Base-by-base conservation (phyloP, 2,888 invertebrate species). In the Phengaris arion region DNA sequence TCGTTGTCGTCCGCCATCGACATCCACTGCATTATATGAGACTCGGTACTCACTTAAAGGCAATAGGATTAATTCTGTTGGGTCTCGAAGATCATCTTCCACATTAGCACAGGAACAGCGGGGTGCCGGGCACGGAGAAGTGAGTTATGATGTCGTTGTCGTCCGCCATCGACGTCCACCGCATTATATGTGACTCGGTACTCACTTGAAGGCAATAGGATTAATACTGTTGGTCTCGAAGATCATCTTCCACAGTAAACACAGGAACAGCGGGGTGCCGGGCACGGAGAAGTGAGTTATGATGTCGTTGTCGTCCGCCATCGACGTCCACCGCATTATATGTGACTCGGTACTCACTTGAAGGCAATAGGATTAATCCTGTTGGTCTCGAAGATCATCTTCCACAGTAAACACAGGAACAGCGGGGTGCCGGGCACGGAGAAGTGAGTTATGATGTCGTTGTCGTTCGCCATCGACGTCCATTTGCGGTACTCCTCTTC, bases 381-480 rank as follows among this genome's bases (percentile, higher is more conserved):
- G 85, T 98, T 98, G 0, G 98, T 98, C 87, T 99, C 99, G 82
- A 98, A 95, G 81, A 99, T 96, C 96, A 98, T 98, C 90, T 99
- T 99, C 96, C 98, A 99, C 3, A 99, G 92, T 48, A 99, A 94
- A 85, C 99, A 99, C 0, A 99, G 94, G 86, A 99, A 99, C 35
- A 99, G 90, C 55, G 98, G 98, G 4, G 98, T 98, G 64, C 97
- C 97, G n/a, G 97, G 97, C 22, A 98, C 97, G 0, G 98, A 98
- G 87, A 99, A 99, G 88, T 99, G 99, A 0, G 98, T 96, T 82
- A 99, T 98, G 64, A 98, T 98, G 85, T 99, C 99, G 86, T 98
- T 98, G 86, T 99, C 99, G 88, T 98, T 99, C 68, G 97, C 98
- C 98, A 99, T 99, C 0, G 98, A 97, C 68, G 97, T 97, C 98